Evolutionary conservation across 2,113 vertebrate species (phyloP).

Genomic region (Petrocephalus microphthalmus): DNA sequence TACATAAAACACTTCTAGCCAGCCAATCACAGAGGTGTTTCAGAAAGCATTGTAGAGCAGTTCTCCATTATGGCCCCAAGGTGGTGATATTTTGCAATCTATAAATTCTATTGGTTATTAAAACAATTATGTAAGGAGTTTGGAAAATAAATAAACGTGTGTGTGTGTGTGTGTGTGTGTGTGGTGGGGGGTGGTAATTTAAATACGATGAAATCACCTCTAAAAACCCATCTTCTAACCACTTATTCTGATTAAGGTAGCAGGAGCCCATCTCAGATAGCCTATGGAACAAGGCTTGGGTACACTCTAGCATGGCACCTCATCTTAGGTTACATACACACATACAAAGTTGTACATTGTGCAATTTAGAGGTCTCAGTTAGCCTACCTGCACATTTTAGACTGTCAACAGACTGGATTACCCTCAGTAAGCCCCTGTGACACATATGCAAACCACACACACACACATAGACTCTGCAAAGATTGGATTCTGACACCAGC

Average conservation of each 20-base stretch:
- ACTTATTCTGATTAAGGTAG: neutral
- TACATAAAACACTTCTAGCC: conserved; percentile 3
- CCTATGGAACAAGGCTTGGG: neutral
- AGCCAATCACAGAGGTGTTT: neutral
- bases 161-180: no score
- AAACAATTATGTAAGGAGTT: neutral
- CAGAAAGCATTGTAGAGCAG: neutral
- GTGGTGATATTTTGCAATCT: neutral
- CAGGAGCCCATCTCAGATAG: no score
- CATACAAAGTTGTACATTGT: neutral
- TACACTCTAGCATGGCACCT: neutral
- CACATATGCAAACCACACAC: no score
- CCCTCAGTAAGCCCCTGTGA: neutral
- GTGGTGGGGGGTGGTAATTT: neutral
- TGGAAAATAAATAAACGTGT: neutral
- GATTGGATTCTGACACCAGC: no score
- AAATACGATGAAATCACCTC: neutral
- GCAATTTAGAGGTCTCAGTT: neutral
- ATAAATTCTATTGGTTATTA: neutral
- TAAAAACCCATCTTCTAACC: neutral
- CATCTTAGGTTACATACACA: neutral
- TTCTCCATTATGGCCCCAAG: neutral
- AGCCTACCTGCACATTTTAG: neutral
- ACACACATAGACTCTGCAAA: no score
- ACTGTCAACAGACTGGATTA: neutral